Evolutionary conservation across 2,888 invertebrate species (phyloP), one percentile per base, ranked within the genome.

Genomic region (Danaus chrysippus): DNA sequence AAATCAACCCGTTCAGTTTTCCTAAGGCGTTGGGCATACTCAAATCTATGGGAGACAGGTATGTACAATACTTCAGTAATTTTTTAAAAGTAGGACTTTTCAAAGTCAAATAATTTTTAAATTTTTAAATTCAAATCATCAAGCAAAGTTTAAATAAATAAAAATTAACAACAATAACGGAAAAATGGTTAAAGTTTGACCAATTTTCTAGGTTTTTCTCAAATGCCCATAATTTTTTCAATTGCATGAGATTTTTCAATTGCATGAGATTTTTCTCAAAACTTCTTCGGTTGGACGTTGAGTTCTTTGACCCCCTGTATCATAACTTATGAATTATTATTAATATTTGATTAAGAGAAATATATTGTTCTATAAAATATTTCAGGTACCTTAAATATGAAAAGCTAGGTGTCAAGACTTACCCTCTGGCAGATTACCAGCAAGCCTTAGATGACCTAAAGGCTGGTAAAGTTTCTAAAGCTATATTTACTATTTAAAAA

Each of bases 1-100:
- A 93, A 69, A 93, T 95, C 62, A 95, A 95, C 74, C 94, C 94
- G 0, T 94, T 90, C 76, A 92, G 92, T 17, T 94, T 94, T 78
- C 92, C 92, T 0, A 94, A 92, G 71, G 93, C 94, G 0, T 77
- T 95, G 10, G 91, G 92, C 0, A 84, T 94, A 70, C 78, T 95
- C 1, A 92, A 92, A 67, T 92, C 94, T 1, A 92, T 95, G 93
- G 92, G 93, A 0, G 84, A 86, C 69, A 91, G 91, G 92, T 92
- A 68, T 68, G 5, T 10, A n/a, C 10, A 23, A 13, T 54, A 61
- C 12, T 58, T 41, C 9, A 1, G 55, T n/a, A 13, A 57, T 12
- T 9, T 17, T 12, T 10, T 11, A 42, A 42, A 42, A 10, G 11
- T 10, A 42, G 10, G 1, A 11, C 1, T 42, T 10, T 10, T 11